Conservation (phyloP, 1,140 invertebrate species). For the Callitettix versicolor region DNA sequence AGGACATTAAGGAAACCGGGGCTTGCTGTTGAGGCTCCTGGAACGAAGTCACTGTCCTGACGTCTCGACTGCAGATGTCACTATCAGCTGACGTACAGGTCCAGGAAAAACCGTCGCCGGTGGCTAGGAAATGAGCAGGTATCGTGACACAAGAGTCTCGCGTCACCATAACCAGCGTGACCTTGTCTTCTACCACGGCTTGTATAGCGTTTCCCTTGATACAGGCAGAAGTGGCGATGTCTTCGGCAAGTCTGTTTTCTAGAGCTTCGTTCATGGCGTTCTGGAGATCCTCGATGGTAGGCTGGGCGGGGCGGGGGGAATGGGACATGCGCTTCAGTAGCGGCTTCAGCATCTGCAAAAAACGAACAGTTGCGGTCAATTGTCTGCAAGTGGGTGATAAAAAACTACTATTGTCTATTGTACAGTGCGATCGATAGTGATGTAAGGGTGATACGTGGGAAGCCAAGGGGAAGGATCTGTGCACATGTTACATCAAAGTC, state of each 20-base stretch:
- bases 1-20: not conserved
- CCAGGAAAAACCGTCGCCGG: constrained; percentile 8
- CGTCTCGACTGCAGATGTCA: constrained; percentile 8
- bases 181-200: not conserved
- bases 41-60: not conserved
- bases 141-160: not conserved
- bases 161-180: not conserved
- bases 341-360: constrained; percentile 14
- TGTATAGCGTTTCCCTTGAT: not conserved
- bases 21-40: constrained; percentile 7
- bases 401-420: not conserved
- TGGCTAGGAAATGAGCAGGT: not conserved
- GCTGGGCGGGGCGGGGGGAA: not conserved
- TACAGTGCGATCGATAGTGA: too few relatives aligned
- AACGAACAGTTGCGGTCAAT: not conserved
- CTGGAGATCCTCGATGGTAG: constrained; percentile 6
- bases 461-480: not conserved
- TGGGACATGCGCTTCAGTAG: not conserved
- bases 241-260: constrained; percentile 4
- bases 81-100: constrained; percentile 7
- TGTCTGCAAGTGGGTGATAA: not conserved
- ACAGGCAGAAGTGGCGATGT: not conserved
- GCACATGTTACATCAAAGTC: not conserved
- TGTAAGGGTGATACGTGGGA: not conserved
- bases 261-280: constrained; percentile 15